Evolutionary conservation across 2,113 vertebrate genomes (phyloP).

Genomic region (Merops nubicus): DNA sequence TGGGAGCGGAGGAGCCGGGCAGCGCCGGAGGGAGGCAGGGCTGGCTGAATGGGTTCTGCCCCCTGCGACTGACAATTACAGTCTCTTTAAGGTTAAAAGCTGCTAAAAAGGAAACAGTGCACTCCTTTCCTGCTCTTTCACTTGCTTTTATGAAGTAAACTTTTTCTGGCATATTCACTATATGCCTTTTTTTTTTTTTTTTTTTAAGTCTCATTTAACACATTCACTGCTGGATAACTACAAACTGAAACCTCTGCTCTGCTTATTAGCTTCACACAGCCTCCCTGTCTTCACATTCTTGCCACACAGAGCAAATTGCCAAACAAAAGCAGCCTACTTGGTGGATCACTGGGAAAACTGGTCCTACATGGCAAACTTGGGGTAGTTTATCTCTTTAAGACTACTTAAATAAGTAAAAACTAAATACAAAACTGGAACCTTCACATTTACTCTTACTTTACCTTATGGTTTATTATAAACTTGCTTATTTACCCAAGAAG

Average conservation of each 20-base stretch:
- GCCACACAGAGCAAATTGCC: neutral
- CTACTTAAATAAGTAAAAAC: neutral
- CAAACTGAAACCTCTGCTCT: neutral
- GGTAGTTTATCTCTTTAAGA: neutral
- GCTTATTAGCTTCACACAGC: neutral
- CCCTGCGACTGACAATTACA: neutral
- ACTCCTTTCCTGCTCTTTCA: neutral
- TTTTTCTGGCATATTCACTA: neutral
- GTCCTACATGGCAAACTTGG: neutral
- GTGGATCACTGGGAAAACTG: neutral
- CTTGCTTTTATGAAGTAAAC: neutral
- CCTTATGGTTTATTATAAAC: neutral
- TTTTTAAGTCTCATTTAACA: neutral
- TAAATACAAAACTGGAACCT: neutral
- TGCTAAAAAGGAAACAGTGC: neutral
- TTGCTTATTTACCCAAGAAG: neutral
- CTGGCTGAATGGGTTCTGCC: neutral
- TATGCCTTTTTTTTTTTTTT: neutral
- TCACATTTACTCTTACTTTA: neutral
- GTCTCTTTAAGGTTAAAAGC: neutral
- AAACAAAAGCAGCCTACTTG: neutral
- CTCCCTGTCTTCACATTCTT: neutral
- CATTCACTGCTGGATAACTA: slow-evolving; percentile 3
- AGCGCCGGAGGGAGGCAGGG: neutral
- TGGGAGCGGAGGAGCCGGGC: neutral